Evolutionary conservation across 2,888 invertebrate genomes (phyloP).

Genomic region (Scaptomyza reducta): DNA sequence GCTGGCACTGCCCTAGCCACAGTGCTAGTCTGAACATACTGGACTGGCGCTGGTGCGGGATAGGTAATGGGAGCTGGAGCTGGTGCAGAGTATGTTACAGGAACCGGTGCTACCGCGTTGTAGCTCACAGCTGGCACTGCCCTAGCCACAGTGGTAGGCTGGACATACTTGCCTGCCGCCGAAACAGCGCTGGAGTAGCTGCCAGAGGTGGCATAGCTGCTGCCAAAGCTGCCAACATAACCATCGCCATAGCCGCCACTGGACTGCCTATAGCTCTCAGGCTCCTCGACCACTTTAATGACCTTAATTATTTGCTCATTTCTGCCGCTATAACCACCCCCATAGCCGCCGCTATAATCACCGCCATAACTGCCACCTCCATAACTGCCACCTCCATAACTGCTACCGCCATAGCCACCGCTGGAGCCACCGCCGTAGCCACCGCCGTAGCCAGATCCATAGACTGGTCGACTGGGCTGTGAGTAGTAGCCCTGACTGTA

Average conservation of each 20-base stretch:
- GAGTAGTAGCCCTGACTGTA: conserved; percentile 64
- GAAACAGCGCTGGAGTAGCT: conserved; percentile 50
- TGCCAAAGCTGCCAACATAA: conserved; percentile 44
- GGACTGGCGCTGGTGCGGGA: conserved; percentile 36
- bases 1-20: conserved; percentile 38
- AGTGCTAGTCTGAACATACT: conserved; percentile 12
- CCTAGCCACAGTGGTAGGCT: conserved; percentile 20
- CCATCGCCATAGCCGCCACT: conserved; percentile 42
- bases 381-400: conserved; percentile 17
- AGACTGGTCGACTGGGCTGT: conserved; percentile 65
- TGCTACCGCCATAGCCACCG: conserved; percentile 39
- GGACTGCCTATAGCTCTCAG: conserved; percentile 49
- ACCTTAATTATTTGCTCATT: conserved; percentile 70
- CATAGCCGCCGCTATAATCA: conserved; percentile 23
- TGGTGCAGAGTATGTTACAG: conserved; percentile 42
- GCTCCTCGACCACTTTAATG: conserved; percentile 77
- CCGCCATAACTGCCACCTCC: conserved; percentile 32
- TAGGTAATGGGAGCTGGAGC: conserved; percentile 44
- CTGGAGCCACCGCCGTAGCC: conserved; percentile 39
- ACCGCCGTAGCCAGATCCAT: conserved; percentile 31
- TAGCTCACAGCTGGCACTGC: conserved; percentile 43
- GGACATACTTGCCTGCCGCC: conserved; percentile 20
- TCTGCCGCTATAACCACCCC: conserved; percentile 10
- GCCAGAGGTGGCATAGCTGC: conserved; percentile 51
- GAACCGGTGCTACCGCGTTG: conserved; percentile 34